Conservation (phyloP, 2,113 vertebrate genomes). For the Phodopus roborovskii region DNA sequence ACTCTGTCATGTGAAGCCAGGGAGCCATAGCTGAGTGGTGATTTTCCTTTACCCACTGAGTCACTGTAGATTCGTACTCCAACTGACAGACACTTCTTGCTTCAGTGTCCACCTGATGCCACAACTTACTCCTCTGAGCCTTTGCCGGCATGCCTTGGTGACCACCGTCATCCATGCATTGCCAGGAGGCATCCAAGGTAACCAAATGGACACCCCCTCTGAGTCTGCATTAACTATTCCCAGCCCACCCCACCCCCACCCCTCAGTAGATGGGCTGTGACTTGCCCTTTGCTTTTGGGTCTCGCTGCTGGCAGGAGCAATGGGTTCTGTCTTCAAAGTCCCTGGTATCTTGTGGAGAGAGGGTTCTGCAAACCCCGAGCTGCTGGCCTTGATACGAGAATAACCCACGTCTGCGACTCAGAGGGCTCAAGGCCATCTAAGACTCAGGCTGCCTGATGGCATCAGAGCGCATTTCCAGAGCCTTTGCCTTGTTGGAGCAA, state of each 20-base stretch:
- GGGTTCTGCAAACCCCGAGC: not conserved
- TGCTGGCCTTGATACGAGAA: not conserved
- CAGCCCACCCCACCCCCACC: not conserved
- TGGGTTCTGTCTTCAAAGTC: not conserved
- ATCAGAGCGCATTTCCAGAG: too few relatives aligned
- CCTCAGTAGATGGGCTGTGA: not conserved
- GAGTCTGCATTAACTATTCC: not conserved
- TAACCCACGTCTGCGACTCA: not conserved
- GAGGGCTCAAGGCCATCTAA: not conserved
- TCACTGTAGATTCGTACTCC: not conserved
- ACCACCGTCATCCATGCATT: not conserved
- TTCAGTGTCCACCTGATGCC: not conserved
- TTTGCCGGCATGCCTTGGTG: not conserved
- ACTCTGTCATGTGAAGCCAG: not conserved
- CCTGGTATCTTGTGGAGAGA: not conserved
- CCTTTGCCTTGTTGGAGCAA: not conserved
- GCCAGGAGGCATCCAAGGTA: not conserved
- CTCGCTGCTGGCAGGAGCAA: not conserved
- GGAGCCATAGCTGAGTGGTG: not conserved
- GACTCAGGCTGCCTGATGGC: not conserved
- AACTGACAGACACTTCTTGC: too few relatives aligned
- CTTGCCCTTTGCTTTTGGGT: not conserved
- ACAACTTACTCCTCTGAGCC: not conserved
- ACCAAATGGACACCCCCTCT: too few relatives aligned
- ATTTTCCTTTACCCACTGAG: not conserved